phyloP scores from a whole-genome alignment of 2,888 invertebrate genomes.

The Microctonus hyperodae region DNA sequence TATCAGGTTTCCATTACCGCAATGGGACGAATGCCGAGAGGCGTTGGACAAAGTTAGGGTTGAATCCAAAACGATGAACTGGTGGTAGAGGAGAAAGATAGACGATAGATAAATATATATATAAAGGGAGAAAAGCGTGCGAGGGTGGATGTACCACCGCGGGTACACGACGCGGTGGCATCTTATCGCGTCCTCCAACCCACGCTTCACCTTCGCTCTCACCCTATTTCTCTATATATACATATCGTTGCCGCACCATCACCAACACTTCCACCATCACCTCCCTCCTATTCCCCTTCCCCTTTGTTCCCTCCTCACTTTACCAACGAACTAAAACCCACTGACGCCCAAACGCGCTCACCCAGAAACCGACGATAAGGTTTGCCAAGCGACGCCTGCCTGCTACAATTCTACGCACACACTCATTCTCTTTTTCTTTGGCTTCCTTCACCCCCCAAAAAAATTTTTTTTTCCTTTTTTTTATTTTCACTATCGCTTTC shows the following conservation, averaged over 20 bases:
- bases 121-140: conserved; percentile 20
- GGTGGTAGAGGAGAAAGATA: conserved; percentile 30
- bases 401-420: conserved; percentile 28
- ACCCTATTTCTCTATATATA: conserved; percentile 26
- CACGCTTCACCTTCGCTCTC: conserved; percentile 40
- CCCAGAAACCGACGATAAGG: conserved; percentile 62
- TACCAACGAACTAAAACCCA: conserved; percentile 54
- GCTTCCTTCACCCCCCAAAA: conserved; percentile 30
- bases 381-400: conserved; percentile 51
- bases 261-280: conserved; percentile 28
- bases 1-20: conserved; percentile 56
- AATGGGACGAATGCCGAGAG: conserved; percentile 39
- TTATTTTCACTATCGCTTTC: conserved; percentile 27
- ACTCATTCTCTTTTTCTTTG: conserved; percentile 33
- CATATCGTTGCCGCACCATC: conserved; percentile 7
- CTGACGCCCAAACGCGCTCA: conserved; percentile 60
- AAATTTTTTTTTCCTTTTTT: conserved; percentile 30
- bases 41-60: conserved; percentile 33
- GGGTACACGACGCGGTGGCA: conserved; percentile 40
- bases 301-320: conserved; percentile 10
- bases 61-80: conserved; percentile 27
- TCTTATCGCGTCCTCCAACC: conserved; percentile 53
- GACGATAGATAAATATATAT: background rate
- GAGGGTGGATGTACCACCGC: conserved; percentile 51
- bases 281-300: no score